These are phyloP conservation scores for Eulithis prunata DNA, from an alignment of 2,888 invertebrate genomes.

Conservation along the genomic window DNA sequence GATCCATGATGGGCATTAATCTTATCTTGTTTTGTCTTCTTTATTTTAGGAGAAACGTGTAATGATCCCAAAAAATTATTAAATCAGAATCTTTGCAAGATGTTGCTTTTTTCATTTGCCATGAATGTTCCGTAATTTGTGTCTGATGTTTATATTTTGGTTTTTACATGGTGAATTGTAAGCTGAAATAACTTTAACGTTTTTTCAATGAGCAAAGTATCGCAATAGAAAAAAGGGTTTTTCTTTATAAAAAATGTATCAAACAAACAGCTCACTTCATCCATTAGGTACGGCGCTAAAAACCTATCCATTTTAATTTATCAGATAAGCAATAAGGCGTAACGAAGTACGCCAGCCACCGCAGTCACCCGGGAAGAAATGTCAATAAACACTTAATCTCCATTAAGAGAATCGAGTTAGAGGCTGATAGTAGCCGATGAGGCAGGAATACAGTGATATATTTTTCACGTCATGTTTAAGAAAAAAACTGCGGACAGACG, in stretches of 20 bases:
- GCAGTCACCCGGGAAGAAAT: constrained; percentile 47
- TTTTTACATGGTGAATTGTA: neutral
- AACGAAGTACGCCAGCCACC: constrained; percentile 22
- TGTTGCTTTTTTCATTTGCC: constrained; percentile 4
- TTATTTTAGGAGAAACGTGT: constrained; percentile 7
- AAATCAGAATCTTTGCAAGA: constrained; percentile 2
- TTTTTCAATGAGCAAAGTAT: too few relatives aligned
- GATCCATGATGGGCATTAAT: constrained; percentile 49
- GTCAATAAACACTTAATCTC: constrained; percentile 67
- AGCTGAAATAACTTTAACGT: too few relatives aligned
- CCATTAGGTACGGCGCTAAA: neutral
- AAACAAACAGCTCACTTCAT: constrained; percentile 11
- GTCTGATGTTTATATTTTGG: neutral
- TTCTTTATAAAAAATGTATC: neutral
- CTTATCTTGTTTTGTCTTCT: constrained; percentile 39
- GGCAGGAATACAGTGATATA: neutral
- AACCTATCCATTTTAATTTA: constrained; percentile 30
- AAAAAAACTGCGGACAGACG: too few relatives aligned
- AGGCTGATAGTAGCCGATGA: constrained; percentile 46
- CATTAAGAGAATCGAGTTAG: constrained; percentile 62
- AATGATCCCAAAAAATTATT: constrained; percentile 15
- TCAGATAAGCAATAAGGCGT: constrained; percentile 29
- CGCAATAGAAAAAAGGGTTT: too few relatives aligned
- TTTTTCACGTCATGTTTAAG: constrained; percentile 1
- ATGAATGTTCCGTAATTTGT: neutral